A percentile compares a stretch with the other conserved stretches of the same genome.
Conservation (phyloP, 2,888 invertebrate genomes). For the Conomelus anceps region DNA sequence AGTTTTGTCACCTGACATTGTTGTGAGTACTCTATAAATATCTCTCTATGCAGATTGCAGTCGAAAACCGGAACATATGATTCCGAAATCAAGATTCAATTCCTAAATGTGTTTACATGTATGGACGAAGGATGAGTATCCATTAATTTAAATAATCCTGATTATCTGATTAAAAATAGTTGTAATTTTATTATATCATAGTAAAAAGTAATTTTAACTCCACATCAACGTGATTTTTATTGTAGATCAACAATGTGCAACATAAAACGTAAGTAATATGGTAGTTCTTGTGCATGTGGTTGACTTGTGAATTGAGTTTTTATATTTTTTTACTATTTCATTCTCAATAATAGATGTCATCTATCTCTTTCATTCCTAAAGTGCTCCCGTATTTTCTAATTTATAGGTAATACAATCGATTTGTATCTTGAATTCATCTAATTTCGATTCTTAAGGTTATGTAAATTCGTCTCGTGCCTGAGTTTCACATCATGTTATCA, state of each 20-base stretch:
- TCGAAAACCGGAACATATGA: neutral
- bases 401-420: neutral
- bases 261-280: constrained; percentile 5
- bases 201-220: neutral
- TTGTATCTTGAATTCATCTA: neutral
- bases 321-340: neutral
- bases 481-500: neutral
- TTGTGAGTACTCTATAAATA: neutral
- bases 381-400: neutral
- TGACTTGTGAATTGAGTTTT: neutral
- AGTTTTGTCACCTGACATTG: neutral
- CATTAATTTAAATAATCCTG: neutral
- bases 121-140: neutral
- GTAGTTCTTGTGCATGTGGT: neutral
- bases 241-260: neutral
- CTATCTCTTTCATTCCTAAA: neutral
- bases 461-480: neutral
- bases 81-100: neutral
- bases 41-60: neutral
- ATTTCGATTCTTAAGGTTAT: neutral
- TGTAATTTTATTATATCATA: neutral
- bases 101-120: neutral
- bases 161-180: neutral
- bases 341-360: neutral
- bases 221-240: neutral